phyloP scores from a whole-genome alignment of 2,888 invertebrate genomes.

The Apamea sordens region DNA sequence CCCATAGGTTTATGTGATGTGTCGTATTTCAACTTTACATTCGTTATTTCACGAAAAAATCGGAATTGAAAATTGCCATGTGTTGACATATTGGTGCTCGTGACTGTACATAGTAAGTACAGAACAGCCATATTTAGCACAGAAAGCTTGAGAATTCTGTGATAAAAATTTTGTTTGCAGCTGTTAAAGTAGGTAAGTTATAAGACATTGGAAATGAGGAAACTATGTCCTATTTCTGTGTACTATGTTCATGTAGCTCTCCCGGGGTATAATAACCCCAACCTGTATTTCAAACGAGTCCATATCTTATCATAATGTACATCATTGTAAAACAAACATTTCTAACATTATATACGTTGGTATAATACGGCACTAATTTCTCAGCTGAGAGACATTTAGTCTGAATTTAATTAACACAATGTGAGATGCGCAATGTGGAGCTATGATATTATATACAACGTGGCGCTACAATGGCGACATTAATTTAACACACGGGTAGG shows the following conservation, averaged over 20 bases:
- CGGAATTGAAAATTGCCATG: no score
- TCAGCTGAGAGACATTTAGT: conserved; percentile 34
- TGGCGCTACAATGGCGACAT: no score
- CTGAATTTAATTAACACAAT: conserved; percentile 43
- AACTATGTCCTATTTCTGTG: background rate
- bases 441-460: no score
- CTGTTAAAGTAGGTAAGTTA: background rate
- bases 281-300: conserved; percentile 21
- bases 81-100: no score
- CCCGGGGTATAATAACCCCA: background rate
- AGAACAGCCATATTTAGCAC: background rate
- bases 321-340: conserved; percentile 10
- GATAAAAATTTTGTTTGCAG: background rate
- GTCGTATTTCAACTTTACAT: no score
- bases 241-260: background rate
- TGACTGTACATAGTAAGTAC: no score
- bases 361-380: conserved; percentile 42
- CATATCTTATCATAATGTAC: background rate
- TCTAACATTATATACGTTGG: background rate
- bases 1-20: no score
- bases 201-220: background rate
- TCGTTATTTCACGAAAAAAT: no score
- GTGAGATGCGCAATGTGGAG: background rate
- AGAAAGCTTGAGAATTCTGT: background rate
- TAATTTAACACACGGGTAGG: no score